Evolutionary conservation across 2,888 invertebrate species (phyloP).

Genomic region (Saturnia japonica): DNA sequence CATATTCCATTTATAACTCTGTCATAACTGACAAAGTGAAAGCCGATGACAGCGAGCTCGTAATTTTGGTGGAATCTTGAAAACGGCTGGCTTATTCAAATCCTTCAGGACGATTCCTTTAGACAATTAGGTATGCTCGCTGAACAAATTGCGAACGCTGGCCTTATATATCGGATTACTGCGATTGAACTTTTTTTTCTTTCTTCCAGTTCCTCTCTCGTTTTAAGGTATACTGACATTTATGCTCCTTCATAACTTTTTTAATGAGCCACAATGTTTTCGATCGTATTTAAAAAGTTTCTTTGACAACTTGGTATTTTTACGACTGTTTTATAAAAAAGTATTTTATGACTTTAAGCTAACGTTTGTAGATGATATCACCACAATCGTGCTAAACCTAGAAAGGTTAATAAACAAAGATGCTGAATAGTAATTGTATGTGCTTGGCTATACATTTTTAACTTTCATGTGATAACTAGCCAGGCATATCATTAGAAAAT

Average conservation of each 20-base stretch:
- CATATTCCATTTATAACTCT: constrained; percentile 12
- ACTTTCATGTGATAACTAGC: too few relatives aligned
- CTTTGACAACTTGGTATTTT: not conserved
- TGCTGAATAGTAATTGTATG: not conserved
- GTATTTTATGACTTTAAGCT: not conserved
- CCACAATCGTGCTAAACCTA: not conserved
- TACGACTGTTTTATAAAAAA: not conserved
- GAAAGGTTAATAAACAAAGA: not conserved
- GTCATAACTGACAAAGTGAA: constrained; percentile 27
- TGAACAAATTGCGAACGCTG: constrained; percentile 39
- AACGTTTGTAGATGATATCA: not conserved
- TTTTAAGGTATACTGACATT: not conserved
- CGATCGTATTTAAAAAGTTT: not conserved
- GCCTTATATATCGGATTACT: constrained; percentile 19
- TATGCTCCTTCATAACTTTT: constrained; percentile 4
- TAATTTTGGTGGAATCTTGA: constrained; percentile 36
- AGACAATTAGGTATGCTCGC: constrained; percentile 55
- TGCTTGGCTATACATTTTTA: too few relatives aligned
- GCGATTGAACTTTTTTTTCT: constrained; percentile 19
- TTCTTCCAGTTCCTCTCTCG: not conserved
- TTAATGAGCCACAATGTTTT: not conserved
- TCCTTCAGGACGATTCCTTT: constrained; percentile 53
- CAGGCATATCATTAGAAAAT: too few relatives aligned
- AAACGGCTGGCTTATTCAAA: constrained; percentile 47
- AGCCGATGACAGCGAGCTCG: constrained; percentile 30